Conservation (phyloP, 2,113 vertebrate genomes). For the Trematomus loennbergii region DNA sequence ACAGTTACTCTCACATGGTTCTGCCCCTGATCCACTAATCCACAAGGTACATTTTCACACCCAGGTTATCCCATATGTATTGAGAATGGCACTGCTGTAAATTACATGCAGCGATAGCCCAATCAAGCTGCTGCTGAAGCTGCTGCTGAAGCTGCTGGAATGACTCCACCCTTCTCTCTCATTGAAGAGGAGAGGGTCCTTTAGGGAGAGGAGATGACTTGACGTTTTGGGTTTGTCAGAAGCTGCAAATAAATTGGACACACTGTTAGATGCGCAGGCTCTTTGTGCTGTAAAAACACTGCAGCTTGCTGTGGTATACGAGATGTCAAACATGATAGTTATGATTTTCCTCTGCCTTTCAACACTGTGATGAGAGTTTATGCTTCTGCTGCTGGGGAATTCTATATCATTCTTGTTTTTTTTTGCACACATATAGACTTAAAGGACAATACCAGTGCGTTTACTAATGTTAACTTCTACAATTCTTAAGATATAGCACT, state of each 20-base stretch:
- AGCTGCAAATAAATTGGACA: slow-evolving; percentile 65
- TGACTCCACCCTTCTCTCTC: slow-evolving; percentile 5
- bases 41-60: slow-evolving; percentile 16
- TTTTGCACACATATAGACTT: not conserved
- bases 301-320: slow-evolving; percentile 45
- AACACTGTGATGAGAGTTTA: slow-evolving; percentile 37
- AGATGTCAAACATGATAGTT: slow-evolving; percentile 54
- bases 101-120: slow-evolving; percentile 34
- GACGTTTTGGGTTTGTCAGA: slow-evolving; percentile 68
- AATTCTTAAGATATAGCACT: too few relatives aligned
- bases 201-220: slow-evolving; percentile 67
- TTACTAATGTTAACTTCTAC: not conserved
- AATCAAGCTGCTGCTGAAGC: slow-evolving; percentile 41
- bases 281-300: slow-evolving; percentile 62
- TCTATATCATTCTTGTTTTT: slow-evolving; percentile 24
- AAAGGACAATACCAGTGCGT: not conserved
- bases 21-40: not conserved
- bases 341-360: slow-evolving; percentile 32
- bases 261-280: slow-evolving; percentile 28
- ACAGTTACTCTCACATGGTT: not conserved
- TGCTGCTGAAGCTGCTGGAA: slow-evolving; percentile 20
- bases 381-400: slow-evolving; percentile 33
- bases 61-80: slow-evolving; percentile 24
- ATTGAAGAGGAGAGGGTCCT: slow-evolving; percentile 38
- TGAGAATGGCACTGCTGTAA: slow-evolving; percentile 36